Evolutionary conservation across 1,140 invertebrate species (phyloP), one percentile per base, ranked within the genome.

Genomic region (Cecropterus lyciades): DNA sequence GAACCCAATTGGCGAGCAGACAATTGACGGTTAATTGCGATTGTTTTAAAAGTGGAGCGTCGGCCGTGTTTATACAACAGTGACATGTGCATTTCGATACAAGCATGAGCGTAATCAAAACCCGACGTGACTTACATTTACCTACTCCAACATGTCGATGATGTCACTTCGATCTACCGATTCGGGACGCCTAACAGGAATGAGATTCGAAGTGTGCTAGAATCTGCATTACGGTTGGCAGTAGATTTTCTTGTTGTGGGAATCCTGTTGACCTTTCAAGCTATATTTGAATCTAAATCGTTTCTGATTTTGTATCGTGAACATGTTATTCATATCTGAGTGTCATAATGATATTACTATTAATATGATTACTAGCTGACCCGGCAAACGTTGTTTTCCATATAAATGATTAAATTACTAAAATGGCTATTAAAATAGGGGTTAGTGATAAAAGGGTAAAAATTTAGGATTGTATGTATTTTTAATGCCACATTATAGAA

Each of bases 21-120:
- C 88, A 89, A 91, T 91, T 88, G 85, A 60, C 64, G 72, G 77
- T 80, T 91, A 89, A 90, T 90, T 85, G 82, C 68, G 65, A 76
- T 78, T 88, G 86, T 89, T 87, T 85, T 83, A 84, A 82, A 88
- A 84, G 73, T 86, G 76, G 79, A 80, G 63, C 75, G 73, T 59
- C 73, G 67, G 75, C 72, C 75, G 75, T 86, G 84, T 87, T 85
- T 84, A 63, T 72, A 79, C 77, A 86, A 82, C 78, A 85, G 67
- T 73, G 69, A 72, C 56, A 75, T 73, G 67, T 67, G 67, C 75
- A 67, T 69, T 74, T 65, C 64, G 73, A 75, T 77, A 66, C 70
- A 69, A 6, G 59, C 45, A 65, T 59, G 59, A 60, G 42, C 67
- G 69, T 77, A 72, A 75, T 69, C 69, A 64, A 70, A 70, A 57